Evolutionary conservation across 2,113 vertebrate genomes (phyloP).

Genomic region (Clupea harengus): DNA sequence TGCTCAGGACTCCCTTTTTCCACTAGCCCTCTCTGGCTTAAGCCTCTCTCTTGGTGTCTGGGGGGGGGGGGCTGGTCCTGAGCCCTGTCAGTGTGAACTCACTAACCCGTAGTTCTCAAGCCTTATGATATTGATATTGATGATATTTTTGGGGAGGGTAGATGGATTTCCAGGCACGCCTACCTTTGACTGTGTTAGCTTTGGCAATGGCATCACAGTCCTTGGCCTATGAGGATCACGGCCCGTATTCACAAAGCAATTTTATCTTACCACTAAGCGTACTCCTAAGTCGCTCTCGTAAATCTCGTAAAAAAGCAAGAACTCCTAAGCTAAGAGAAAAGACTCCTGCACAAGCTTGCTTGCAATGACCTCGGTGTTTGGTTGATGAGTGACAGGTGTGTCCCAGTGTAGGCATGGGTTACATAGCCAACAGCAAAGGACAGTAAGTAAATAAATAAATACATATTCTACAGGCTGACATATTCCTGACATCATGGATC

Average conservation of each 20-base stretch:
- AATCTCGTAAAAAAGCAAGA: no score
- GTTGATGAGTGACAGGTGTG: no score
- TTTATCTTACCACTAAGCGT: no score
- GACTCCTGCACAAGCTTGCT: no score
- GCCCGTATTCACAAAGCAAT: no score
- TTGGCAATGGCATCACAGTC: neutral
- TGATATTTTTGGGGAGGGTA: neutral
- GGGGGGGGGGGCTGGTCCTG: constrained; percentile 18
- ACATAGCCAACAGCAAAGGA: no score
- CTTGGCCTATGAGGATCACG: neutral
- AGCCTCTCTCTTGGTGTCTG: neutral
- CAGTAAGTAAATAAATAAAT: no score
- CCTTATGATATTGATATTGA: neutral
- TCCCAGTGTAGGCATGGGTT: no score
- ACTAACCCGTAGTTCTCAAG: neutral
- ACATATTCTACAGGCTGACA: neutral
- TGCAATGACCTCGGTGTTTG: no score
- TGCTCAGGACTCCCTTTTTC: neutral
- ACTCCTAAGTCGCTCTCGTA: no score
- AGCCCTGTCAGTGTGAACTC: neutral
- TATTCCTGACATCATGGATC: neutral
- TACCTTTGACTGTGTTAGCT: neutral
- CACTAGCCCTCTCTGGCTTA: neutral
- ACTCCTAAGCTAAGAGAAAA: no score
- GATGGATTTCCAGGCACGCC: neutral